phyloP scores from a whole-genome alignment of 1,140 invertebrate genomes.

The Microplitis demolitor region DNA sequence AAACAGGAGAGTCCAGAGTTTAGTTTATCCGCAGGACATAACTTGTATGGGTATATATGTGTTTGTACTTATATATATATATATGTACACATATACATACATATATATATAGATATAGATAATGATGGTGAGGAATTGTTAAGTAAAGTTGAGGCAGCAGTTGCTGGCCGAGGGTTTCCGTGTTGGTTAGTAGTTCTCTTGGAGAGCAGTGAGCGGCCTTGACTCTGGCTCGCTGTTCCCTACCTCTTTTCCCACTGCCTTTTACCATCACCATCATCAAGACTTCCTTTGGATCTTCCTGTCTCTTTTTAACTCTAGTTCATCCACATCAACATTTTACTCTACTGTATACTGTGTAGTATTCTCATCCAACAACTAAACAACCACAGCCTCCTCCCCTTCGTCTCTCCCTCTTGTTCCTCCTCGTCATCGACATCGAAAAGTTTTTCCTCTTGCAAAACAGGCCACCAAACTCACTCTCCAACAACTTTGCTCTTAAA shows the following conservation, averaged over 20 bases:
- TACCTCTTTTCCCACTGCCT: background rate
- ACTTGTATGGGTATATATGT: background rate
- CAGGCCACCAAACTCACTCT: too few species aligned
- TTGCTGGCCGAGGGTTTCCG: slow-evolving; percentile 48
- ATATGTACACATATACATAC: too few species aligned
- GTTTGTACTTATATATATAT: too few species aligned
- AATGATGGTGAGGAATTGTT: background rate
- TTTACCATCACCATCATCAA: slow-evolving; percentile 23
- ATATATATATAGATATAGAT: too few species aligned
- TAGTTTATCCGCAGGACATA: background rate
- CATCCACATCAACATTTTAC: background rate
- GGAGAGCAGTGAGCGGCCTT: slow-evolving; percentile 71
- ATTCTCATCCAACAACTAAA: too few species aligned
- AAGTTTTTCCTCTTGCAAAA: too few species aligned
- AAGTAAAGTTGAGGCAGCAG: background rate
- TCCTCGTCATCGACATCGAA: too few species aligned
- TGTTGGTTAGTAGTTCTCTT: slow-evolving; percentile 53
- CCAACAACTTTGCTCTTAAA: too few species aligned
- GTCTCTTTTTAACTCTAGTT: background rate
- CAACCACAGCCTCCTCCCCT: too few species aligned
- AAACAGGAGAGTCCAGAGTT: background rate
- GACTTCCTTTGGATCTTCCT: slow-evolving; percentile 27
- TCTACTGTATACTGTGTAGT: too few species aligned
- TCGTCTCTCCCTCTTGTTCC: too few species aligned
- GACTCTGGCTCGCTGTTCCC: slow-evolving; percentile 62